Percentiles rank a stretch among this genome's conserved stretches.
Conservation (phyloP, 2,797 vertebrate species). For the Orientallactaga sibirica region DNA sequence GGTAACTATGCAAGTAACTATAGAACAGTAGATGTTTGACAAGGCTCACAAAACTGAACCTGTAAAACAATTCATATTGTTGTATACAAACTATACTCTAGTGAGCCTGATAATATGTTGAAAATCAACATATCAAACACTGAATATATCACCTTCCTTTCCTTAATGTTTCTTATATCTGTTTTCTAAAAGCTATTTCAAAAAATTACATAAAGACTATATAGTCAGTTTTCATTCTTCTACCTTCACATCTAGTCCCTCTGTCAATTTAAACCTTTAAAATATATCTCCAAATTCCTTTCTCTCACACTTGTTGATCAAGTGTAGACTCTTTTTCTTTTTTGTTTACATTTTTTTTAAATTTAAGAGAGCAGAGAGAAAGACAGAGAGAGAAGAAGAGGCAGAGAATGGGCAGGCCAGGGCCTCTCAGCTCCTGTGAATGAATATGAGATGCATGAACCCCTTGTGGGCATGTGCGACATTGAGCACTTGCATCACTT, state of each 20-base stretch:
- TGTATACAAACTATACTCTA: slow-evolving; percentile 31
- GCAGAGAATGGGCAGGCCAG: no score
- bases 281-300: neutral
- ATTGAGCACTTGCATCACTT: no score
- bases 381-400: no score
- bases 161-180: neutral
- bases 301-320: neutral
- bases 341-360: neutral
- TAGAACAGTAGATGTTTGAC: neutral
- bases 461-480: no score
- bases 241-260: neutral
- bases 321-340: neutral
- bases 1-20: neutral
- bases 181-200: slow-evolving; percentile 34
- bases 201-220: slow-evolving; percentile 1
- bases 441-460: no score
- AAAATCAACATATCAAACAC: slow-evolving; percentile 12
- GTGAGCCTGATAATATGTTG: neutral
- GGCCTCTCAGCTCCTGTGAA: no score
- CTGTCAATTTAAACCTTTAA: slow-evolving; percentile 32
- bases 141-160: slow-evolving; percentile 22
- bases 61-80: neutral
- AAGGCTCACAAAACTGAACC: neutral
- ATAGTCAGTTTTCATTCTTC: neutral
- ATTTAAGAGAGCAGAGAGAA: no score